A percentile compares a stretch with the other conserved stretches of the same genome.
These are phyloP conservation scores for Amblyjoppa proteus DNA, from an alignment of 2,888 invertebrate genomes.

Conservation along the genomic window DNA sequence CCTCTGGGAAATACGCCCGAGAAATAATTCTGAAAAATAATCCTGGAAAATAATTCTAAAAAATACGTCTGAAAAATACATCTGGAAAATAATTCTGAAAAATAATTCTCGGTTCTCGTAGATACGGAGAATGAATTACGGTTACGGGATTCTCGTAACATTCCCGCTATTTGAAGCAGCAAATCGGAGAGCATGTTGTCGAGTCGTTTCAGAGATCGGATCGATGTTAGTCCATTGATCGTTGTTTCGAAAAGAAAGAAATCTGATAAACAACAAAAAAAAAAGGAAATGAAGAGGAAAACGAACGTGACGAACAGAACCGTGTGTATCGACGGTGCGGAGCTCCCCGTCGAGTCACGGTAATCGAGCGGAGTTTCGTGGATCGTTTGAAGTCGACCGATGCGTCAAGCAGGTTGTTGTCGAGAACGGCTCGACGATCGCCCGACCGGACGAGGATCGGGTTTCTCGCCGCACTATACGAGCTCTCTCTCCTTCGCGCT, in stretches of 20 bases:
- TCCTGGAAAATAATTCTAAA: no score
- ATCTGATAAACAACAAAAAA: conserved; percentile 6
- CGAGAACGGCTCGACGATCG: conserved; percentile 15
- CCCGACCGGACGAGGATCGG: conserved; percentile 60
- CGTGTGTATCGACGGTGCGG: neutral
- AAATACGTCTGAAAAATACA: no score
- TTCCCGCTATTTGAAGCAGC: neutral
- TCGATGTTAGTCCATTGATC: conserved; percentile 21
- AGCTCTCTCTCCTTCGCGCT: conserved; percentile 23
- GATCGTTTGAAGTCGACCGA: conserved; percentile 52
- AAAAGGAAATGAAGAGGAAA: conserved; percentile 3
- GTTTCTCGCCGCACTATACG: conserved; percentile 34
- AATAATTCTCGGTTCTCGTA: neutral
- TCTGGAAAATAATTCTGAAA: no score
- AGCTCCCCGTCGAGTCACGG: conserved; percentile 48
- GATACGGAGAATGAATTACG: neutral
- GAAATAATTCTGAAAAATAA: no score
- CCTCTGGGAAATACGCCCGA: neutral
- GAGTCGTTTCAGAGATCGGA: conserved; percentile 5
- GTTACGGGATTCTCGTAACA: neutral
- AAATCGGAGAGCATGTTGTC: neutral
- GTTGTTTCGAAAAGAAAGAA: conserved; percentile 31
- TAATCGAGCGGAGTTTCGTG: conserved; percentile 33
- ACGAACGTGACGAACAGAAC: conserved; percentile 40
- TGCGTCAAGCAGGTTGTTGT: conserved; percentile 32